Conservation (phyloP, 2,113 vertebrate genomes). For the Motacilla tschutschensis region DNA sequence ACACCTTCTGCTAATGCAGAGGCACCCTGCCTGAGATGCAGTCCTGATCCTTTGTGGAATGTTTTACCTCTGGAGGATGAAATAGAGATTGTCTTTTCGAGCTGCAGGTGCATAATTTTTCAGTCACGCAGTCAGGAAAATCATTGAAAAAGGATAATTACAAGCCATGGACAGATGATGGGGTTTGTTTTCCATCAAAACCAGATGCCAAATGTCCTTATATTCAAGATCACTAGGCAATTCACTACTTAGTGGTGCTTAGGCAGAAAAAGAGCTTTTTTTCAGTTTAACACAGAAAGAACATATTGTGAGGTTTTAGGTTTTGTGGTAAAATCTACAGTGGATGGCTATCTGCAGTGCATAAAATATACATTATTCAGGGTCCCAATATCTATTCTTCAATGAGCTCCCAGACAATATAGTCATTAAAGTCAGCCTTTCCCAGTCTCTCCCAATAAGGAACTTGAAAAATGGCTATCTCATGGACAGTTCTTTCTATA, state of each 20-base stretch:
- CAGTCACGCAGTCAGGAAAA: conserved; percentile 1
- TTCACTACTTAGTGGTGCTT: background rate
- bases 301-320: background rate
- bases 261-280: background rate
- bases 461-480: background rate
- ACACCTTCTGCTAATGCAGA: background rate
- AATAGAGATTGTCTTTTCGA: background rate
- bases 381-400: background rate
- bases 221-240: background rate
- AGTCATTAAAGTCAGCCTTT: background rate
- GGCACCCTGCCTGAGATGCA: background rate
- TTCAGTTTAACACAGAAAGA: background rate
- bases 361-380: background rate
- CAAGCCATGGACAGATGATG: background rate
- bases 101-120: conserved; percentile 22
- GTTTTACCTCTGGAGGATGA: background rate
- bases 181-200: conserved; percentile 17
- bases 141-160: conserved; percentile 38
- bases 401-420: background rate
- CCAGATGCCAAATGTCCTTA: background rate
- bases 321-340: background rate
- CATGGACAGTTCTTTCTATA: background rate
- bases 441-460: background rate
- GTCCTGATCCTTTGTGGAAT: background rate
- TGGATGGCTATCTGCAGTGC: background rate